phyloP scores from a whole-genome alignment of 2,888 invertebrate genomes.

The Apotomis betuletana region DNA sequence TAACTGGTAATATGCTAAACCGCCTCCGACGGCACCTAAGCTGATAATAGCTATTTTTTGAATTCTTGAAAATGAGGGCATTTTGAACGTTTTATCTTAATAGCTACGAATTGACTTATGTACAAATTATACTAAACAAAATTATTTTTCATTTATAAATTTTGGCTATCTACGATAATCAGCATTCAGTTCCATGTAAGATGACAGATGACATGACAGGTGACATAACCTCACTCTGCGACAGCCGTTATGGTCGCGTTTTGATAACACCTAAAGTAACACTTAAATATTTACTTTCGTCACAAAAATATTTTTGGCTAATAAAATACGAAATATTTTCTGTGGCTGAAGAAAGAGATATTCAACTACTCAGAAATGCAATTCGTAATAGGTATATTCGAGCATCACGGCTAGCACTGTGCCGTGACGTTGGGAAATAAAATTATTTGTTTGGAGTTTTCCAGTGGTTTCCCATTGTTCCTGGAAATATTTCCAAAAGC shows the following conservation, averaged over 20 bases:
- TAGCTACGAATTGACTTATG: conserved; percentile 21
- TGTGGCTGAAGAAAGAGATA: too few species aligned
- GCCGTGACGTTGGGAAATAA: too few species aligned
- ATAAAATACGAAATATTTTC: too few species aligned
- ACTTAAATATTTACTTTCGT: too few species aligned
- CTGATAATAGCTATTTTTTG: conserved; percentile 83
- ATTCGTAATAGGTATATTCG: too few species aligned
- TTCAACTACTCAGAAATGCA: too few species aligned
- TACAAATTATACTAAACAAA: conserved; percentile 5
- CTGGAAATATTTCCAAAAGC: too few species aligned
- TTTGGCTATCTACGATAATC: not conserved
- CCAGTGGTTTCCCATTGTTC: too few species aligned
- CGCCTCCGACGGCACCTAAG: conserved; percentile 86
- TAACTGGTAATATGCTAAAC: conserved; percentile 85
- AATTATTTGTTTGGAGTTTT: too few species aligned
- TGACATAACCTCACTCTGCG: conserved; percentile 25
- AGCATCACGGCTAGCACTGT: too few species aligned
- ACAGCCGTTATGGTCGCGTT: not conserved
- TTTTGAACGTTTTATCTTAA: conserved; percentile 50
- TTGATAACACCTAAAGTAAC: too few species aligned
- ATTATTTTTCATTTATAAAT: conserved; percentile 12
- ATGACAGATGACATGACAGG: not conserved
- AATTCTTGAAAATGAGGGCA: conserved; percentile 83
- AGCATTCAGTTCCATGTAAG: not conserved
- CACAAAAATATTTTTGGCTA: too few species aligned